Evolutionary conservation across 2,797 vertebrate genomes (phyloP), one percentile per base, ranked within the genome.

Genomic region (Chelon auratus): DNA sequence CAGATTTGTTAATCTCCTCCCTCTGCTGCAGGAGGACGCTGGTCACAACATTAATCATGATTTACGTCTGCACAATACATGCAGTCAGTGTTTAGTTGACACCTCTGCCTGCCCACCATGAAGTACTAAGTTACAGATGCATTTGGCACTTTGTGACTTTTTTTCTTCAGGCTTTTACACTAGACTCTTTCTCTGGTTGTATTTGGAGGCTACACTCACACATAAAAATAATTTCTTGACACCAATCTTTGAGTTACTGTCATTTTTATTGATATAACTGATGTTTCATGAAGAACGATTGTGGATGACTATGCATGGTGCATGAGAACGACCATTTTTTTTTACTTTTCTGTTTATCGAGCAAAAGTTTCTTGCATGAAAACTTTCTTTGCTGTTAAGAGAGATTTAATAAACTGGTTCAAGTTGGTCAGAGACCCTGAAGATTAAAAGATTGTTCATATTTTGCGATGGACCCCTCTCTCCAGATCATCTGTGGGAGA

Each of bases 401-500:
- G 30, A 33, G 30, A 33, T 33, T 33, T 33, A 33, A 33, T 33
- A 24, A 52, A 30, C 2, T 9, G 14, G 20, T 43, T 26, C 7
- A 43, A 14, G 1, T 40, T 22, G 11, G n/a, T 56, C n/a, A 37
- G 54, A 43, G 42, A 43, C 14, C 13, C 11, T 13, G 24, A 26
- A 55, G n/a, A 6, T 20, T 18, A 37, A 55, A 18, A 6, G 26
- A 0, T 9, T 61, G 40, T 33, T 30, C 14, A 56, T 18, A 14
- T 42, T 40, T 43, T 17, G 2, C 51, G 10, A 51, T 68, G 39
- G 11, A 59, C 39, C 48, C 26, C 17, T 58, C 33, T 58, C 39
- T 67, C 18, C 33, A 40, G 50, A 60, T 77, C 45, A 62, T 82
- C 68, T 62, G 30, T 13, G 4, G 55, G 62, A 72, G 62, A 78